Evolutionary conservation across 2,888 invertebrate genomes (phyloP).

Genomic region (Listrodromus nycthemerus): DNA sequence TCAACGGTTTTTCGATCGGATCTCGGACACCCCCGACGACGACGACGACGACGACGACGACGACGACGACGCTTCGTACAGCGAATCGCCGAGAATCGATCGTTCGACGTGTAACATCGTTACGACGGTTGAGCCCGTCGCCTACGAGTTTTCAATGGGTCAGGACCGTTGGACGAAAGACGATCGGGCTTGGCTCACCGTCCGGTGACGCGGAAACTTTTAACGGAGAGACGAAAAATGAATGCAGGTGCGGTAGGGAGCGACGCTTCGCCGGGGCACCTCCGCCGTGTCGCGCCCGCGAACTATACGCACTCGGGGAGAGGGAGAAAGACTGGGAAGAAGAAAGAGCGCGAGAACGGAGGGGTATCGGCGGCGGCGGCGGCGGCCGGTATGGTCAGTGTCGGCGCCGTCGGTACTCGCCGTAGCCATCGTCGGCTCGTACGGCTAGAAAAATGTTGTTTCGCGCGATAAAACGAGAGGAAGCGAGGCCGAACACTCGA

Average conservation of each 20-base stretch:
- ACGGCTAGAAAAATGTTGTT: not conserved
- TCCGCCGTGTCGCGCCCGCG: not conserved
- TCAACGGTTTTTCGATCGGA: not conserved
- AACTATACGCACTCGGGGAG: not conserved
- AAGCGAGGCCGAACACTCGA: not conserved
- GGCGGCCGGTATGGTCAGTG: no score
- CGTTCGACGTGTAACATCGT: not conserved
- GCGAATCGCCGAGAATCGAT: not conserved
- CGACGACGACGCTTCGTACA: not conserved
- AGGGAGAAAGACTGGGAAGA: constrained; percentile 45
- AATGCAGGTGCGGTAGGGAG: not conserved
- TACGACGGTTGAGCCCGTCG: not conserved
- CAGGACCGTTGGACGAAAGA: not conserved
- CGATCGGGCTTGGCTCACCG: not conserved
- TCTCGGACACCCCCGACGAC: not conserved
- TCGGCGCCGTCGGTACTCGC: constrained; percentile 28
- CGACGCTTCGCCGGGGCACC: not conserved
- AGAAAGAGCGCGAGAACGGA: constrained; percentile 14
- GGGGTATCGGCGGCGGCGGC: constrained; percentile 52
- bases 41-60: not conserved
- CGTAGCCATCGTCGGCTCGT: constrained; percentile 4
- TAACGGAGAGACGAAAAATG: not conserved
- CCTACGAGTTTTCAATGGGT: no score
- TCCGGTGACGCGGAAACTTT: not conserved
- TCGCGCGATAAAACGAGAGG: not conserved